Evolutionary conservation across 1,140 invertebrate species (phyloP).

Genomic region (Psix sp.): DNA sequence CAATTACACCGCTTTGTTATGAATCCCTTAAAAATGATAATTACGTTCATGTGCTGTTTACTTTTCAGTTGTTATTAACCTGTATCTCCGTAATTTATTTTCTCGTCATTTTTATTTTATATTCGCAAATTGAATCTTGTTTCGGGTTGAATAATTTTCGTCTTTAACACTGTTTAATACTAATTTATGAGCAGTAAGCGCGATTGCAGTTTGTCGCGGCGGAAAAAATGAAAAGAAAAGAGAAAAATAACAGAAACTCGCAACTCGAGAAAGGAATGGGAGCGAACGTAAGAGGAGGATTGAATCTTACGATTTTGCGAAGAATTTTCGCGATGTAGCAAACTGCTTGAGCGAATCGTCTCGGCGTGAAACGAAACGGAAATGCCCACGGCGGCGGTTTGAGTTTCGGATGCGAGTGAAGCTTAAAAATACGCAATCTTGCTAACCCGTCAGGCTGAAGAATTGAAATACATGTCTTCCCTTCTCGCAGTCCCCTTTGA

Average conservation of each 20-base stretch:
- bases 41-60: background rate
- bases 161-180: too few relatives aligned
- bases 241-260: constrained; percentile 9
- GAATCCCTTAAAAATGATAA: constrained; percentile 10
- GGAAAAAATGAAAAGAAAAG: constrained; percentile 21
- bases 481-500: constrained; percentile 71
- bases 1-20: constrained; percentile 20
- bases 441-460: constrained; percentile 76
- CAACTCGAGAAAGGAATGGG: constrained; percentile 19
- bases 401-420: constrained; percentile 59
- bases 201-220: constrained; percentile 16
- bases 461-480: constrained; percentile 76
- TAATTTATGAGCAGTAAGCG: background rate
- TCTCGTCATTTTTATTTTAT: background rate
- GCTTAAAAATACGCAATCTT: constrained; percentile 79
- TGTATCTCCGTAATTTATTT: too few relatives aligned
- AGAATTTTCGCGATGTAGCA: constrained; percentile 53
- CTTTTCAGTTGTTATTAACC: too few relatives aligned
- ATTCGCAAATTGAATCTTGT: too few relatives aligned
- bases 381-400: constrained; percentile 63
- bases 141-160: too few relatives aligned
- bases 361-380: constrained; percentile 75
- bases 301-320: constrained; percentile 51
- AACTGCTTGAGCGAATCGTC: constrained; percentile 66
- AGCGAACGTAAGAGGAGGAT: constrained; percentile 27